phyloP scores from a whole-genome alignment of 1,140 invertebrate genomes.

The Hylaeus anthracinus region DNA sequence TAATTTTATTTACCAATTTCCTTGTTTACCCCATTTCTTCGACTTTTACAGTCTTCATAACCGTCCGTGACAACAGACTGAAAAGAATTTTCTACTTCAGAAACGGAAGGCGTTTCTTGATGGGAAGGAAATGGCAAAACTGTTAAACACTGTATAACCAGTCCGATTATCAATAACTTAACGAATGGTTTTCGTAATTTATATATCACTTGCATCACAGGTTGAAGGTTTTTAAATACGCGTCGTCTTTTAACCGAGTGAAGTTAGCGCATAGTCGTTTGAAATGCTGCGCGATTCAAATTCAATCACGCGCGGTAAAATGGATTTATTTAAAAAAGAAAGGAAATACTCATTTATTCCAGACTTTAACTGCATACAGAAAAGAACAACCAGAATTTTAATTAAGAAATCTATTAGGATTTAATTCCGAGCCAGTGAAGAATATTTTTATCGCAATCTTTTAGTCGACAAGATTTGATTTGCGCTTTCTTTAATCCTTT shows the following conservation, averaged over 20 bases:
- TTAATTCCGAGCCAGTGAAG: constrained; percentile 64
- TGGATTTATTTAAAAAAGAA: neutral
- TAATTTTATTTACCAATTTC: neutral
- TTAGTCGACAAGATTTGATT: constrained; percentile 53
- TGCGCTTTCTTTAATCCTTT: constrained; percentile 63
- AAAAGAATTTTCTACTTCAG: neutral
- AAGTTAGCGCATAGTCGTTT: neutral
- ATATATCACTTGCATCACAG: neutral
- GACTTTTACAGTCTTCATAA: neutral
- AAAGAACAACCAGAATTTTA: neutral
- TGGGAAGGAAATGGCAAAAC: neutral
- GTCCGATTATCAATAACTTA: constrained; percentile 8
- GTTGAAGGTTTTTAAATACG: neutral
- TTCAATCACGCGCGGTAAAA: neutral
- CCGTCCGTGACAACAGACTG: too few species aligned
- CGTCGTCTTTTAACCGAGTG: neutral
- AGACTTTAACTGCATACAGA: neutral
- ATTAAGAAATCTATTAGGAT: constrained; percentile 13
- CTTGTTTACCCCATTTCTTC: neutral
- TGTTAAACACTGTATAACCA: constrained; percentile 4
- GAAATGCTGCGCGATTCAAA: neutral
- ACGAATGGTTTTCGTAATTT: neutral
- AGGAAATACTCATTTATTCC: neutral
- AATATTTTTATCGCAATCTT: constrained; percentile 52
- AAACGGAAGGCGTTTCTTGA: neutral